Conservation (phyloP, 1,140 invertebrate genomes). For the Melipona quadrifasciata region DNA sequence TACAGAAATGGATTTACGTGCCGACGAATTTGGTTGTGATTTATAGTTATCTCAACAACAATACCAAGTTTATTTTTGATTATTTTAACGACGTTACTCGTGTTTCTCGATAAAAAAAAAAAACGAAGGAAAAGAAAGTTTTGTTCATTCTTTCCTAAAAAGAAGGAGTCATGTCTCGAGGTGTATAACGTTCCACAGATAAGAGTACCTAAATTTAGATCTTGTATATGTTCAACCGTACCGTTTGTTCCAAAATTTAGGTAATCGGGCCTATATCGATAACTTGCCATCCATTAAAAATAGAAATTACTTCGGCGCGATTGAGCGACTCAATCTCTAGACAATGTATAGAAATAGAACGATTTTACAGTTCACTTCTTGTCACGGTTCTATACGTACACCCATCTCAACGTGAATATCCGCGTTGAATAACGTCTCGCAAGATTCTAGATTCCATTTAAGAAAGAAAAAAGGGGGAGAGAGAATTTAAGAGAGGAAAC, state of each 20-base stretch:
- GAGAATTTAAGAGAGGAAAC: not conserved
- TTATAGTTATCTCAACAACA: not conserved
- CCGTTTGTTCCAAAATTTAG: slow-evolving; percentile 24
- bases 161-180: not conserved
- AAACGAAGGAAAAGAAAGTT: not conserved
- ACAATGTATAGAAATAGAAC: not conserved
- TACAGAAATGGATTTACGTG: too few species aligned
- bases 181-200: slow-evolving; percentile 18
- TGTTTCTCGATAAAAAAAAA: not conserved
- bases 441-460: not conserved
- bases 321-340: not conserved
- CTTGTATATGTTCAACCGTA: not conserved
- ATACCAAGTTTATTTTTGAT: not conserved
- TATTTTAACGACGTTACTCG: not conserved
- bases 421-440: not conserved
- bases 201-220: slow-evolving; percentile 40
- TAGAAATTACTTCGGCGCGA: not conserved
- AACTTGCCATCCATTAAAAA: slow-evolving; percentile 14
- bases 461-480: not conserved
- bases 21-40: not conserved
- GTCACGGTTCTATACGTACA: not conserved
- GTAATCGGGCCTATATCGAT: slow-evolving; percentile 34
- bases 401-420: not conserved
- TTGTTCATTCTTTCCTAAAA: not conserved
- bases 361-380: slow-evolving; percentile 9